Evolutionary conservation across 1,140 invertebrate genomes (phyloP).

Genomic region (Drosophila neocordata): DNA sequence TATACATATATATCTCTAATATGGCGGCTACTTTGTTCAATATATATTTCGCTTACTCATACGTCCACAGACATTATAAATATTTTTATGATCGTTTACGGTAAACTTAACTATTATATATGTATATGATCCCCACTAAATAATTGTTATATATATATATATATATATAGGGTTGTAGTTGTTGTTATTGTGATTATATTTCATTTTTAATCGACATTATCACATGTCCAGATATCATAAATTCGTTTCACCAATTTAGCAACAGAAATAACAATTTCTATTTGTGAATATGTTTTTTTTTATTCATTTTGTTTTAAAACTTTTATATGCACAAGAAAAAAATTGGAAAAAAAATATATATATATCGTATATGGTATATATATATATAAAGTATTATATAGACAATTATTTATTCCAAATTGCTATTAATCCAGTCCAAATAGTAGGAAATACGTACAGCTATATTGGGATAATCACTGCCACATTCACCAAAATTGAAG

Average conservation of each 20-base stretch:
- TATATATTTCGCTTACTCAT: background rate
- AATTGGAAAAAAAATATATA: slow-evolving; percentile 8
- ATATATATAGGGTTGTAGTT: too few species aligned
- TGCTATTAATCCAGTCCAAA: slow-evolving; percentile 55
- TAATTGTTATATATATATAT: background rate
- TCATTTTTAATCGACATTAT: background rate
- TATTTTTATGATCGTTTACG: background rate
- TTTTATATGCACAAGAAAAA: slow-evolving; percentile 19
- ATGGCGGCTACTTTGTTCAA: too few species aligned
- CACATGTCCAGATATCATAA: background rate
- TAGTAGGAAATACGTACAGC: slow-evolving; percentile 53
- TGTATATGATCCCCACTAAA: background rate
- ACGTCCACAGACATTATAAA: background rate
- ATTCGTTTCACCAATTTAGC: background rate
- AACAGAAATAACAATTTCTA: background rate
- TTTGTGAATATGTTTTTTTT: too few species aligned
- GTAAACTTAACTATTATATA: background rate
- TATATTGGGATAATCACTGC: slow-evolving; percentile 66
- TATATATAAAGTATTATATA: background rate
- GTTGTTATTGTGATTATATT: too few species aligned
- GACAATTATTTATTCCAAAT: background rate
- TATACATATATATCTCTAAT: background rate
- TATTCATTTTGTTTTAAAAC: background rate
- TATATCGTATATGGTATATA: background rate
- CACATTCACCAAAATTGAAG: slow-evolving; percentile 69